Percentiles rank a stretch among this genome's conserved stretches.
These are phyloP conservation scores for Zaprionus bogoriensis DNA, from an alignment of 2,888 invertebrate species.

Conservation along the genomic window DNA sequence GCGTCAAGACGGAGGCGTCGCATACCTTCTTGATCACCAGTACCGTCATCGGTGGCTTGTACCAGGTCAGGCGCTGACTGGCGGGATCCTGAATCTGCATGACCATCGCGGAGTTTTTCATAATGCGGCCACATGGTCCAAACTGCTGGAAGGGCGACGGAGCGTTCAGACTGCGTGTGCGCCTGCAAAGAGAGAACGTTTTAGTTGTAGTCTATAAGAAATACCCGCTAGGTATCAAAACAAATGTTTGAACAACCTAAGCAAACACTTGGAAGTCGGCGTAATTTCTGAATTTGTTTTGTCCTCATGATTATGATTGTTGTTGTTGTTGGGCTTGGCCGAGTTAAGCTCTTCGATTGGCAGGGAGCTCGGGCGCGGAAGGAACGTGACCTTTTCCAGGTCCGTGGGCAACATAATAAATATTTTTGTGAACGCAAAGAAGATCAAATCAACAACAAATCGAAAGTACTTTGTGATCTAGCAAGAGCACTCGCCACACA, in stretches of 20 bases:
- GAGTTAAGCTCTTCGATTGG: constrained; percentile 56
- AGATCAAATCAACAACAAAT: background rate
- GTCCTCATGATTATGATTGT: constrained; percentile 13
- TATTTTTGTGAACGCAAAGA: background rate
- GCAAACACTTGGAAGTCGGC: constrained; percentile 12
- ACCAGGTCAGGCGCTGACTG: constrained; percentile 97
- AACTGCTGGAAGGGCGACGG: constrained; percentile 98
- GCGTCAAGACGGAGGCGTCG: constrained; percentile 93
- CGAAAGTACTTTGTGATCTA: background rate
- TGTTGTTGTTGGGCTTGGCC: constrained; percentile 23
- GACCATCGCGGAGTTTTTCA: constrained; percentile 98
- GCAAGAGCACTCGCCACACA: background rate
- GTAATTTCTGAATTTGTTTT: constrained; percentile 3
- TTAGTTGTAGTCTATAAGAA: too few species aligned
- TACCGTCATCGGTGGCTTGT: constrained; percentile 97
- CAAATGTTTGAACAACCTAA: constrained; percentile 71
- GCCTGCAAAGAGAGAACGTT: constrained; percentile 89
- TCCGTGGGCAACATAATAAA: constrained; percentile 59
- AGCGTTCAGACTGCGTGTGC: constrained; percentile 97
- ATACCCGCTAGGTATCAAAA: too few species aligned
- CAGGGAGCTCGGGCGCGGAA: constrained; percentile 44
- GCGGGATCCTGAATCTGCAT: constrained; percentile 99
- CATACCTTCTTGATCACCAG: constrained; percentile 98
- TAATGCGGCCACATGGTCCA: constrained; percentile 98
- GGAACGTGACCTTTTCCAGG: constrained; percentile 35